phyloP scores from a whole-genome alignment of 2,113 vertebrate genomes.

The Suncus etruscus region DNA sequence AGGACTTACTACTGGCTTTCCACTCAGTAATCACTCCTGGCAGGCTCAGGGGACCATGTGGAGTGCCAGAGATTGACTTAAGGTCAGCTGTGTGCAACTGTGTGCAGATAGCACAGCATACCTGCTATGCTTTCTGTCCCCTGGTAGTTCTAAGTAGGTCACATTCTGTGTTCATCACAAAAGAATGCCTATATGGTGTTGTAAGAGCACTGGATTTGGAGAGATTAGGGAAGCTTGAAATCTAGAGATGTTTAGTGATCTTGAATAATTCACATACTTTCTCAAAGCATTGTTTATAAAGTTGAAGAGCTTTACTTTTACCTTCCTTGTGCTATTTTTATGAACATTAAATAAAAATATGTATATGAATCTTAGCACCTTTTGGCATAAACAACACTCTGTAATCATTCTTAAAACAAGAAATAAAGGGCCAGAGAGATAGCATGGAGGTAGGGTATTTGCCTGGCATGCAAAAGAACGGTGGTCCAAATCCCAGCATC shows the following conservation, averaged over 20 bases:
- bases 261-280: fast-evolving
- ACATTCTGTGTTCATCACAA: background rate
- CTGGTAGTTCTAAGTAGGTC: fast-evolving
- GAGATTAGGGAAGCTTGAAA: background rate
- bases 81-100: too few species aligned
- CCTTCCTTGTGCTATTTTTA: background rate
- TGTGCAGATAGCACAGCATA: too few species aligned
- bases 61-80: too few species aligned
- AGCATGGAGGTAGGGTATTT: too few species aligned
- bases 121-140: too few species aligned
- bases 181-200: background rate
- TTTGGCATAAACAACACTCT: background rate
- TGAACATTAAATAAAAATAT: background rate
- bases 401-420: background rate
- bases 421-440: background rate
- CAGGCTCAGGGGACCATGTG: too few species aligned
- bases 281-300: background rate
- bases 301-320: fast-evolving
- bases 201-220: background rate
- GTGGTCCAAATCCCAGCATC: too few species aligned
- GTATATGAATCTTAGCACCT: background rate
- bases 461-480: too few species aligned
- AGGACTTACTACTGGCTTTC: too few species aligned
- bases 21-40: too few species aligned
- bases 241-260: background rate